Evolutionary conservation across 1,140 invertebrate genomes (phyloP).

Genomic region (Cotesia vestalis): DNA sequence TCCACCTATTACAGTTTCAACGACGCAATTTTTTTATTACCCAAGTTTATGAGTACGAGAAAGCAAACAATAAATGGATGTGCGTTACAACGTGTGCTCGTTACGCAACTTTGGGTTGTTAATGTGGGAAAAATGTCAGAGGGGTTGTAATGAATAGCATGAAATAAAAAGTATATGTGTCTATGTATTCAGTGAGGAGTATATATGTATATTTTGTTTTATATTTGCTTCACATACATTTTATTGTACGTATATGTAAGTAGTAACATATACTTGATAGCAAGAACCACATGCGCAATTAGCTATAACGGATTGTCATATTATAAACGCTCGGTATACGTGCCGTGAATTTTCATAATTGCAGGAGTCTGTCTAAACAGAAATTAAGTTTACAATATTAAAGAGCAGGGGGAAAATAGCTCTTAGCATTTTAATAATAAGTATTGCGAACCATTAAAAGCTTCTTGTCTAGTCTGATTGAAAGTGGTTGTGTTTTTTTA

Average conservation of each 20-base stretch:
- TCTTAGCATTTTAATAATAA: too few species aligned
- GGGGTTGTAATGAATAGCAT: constrained; percentile 6
- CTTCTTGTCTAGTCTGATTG: too few species aligned
- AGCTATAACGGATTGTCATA: constrained; percentile 35
- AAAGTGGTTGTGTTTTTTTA: too few species aligned
- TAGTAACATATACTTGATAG: neutral
- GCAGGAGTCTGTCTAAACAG: neutral
- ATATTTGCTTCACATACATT: constrained; percentile 5
- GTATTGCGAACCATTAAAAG: too few species aligned
- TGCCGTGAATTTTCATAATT: neutral
- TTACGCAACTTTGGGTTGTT: constrained; percentile 22
- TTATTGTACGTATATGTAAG: neutral
- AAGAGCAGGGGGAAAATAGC: too few species aligned
- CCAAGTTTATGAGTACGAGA: neutral
- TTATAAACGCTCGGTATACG: constrained; percentile 16
- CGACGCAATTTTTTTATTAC: constrained; percentile 20
- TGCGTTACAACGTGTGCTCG: constrained; percentile 15
- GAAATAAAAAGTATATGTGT: neutral
- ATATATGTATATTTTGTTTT: constrained; percentile 2
- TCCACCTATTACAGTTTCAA: constrained; percentile 5
- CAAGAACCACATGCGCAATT: constrained; percentile 33
- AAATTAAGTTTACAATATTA: neutral
- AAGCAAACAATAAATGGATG: constrained; percentile 13
- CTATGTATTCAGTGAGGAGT: neutral
- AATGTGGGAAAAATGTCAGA: constrained; percentile 11